These are phyloP conservation scores for Erethizon dorsatum DNA, from an alignment of 2,797 vertebrate genomes.

Conservation along the genomic window DNA sequence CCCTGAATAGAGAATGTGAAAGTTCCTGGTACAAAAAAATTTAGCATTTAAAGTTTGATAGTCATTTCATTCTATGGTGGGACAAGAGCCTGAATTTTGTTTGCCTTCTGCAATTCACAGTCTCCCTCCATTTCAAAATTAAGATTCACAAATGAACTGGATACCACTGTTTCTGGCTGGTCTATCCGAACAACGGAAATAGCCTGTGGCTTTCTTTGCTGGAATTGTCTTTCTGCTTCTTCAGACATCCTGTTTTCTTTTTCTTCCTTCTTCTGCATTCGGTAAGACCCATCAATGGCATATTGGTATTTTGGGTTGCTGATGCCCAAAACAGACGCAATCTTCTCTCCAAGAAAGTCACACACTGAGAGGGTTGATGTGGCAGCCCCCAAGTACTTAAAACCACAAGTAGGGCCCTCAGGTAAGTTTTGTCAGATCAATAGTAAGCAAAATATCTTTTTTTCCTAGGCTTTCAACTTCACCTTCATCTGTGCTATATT, in stretches of 20 bases:
- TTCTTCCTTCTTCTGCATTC: slow-evolving; percentile 96
- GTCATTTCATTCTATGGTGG: slow-evolving; percentile 89
- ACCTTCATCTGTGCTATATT: slow-evolving; percentile 98
- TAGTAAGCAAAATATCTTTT: slow-evolving; percentile 93
- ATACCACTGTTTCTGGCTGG: slow-evolving; percentile 87
- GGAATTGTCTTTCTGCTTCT: slow-evolving; percentile 93
- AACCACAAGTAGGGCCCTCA: slow-evolving; percentile 99
- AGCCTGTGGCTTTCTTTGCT: slow-evolving; percentile 87
- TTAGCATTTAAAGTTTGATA: slow-evolving; percentile 48
- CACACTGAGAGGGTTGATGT: slow-evolving; percentile 97
- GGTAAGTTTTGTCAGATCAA: slow-evolving; percentile 95
- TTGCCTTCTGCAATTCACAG: slow-evolving; percentile 87
- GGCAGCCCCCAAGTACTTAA: slow-evolving; percentile 97
- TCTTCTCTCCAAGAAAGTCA: slow-evolving; percentile 97
- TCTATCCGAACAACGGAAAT: slow-evolving; percentile 87
- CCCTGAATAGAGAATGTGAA: slow-evolving; percentile 81
- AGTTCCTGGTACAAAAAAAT: slow-evolving; percentile 62
- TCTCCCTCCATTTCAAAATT: slow-evolving; percentile 91
- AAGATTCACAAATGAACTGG: slow-evolving; percentile 77
- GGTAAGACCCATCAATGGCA: slow-evolving; percentile 98
- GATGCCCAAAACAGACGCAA: slow-evolving; percentile 97
- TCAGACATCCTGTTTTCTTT: slow-evolving; percentile 95
- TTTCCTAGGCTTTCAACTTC: slow-evolving; percentile 91
- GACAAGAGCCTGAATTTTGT: slow-evolving; percentile 90
- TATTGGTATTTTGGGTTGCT: slow-evolving; percentile 98